These are phyloP conservation scores for Drosophila grimshawi DNA, from an alignment of 1,140 invertebrate species.

Conservation along the genomic window DNA sequence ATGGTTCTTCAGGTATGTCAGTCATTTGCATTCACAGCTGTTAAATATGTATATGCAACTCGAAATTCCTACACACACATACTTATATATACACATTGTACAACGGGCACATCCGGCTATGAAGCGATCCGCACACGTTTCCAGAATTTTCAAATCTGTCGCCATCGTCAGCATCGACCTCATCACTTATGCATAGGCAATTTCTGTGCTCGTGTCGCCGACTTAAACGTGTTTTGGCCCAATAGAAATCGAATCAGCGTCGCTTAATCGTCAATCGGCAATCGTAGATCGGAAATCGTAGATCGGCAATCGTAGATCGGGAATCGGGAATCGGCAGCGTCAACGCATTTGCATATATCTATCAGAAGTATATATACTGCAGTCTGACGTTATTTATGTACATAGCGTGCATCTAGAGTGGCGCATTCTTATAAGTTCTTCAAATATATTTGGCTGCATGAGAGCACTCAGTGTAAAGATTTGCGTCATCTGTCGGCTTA, in stretches of 20 bases:
- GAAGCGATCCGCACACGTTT: conserved; percentile 53
- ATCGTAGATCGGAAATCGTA: conserved; percentile 11
- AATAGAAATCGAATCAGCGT: conserved; percentile 13
- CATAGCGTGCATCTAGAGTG: conserved; percentile 12
- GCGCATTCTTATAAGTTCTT: conserved; percentile 61
- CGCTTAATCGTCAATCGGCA: background rate
- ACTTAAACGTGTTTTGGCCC: conserved; percentile 66
- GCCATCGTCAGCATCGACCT: conserved; percentile 57
- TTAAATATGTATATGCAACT: conserved; percentile 48
- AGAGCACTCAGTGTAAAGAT: conserved; percentile 41
- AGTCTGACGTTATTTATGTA: too few relatives aligned
- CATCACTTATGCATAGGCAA: conserved; percentile 68
- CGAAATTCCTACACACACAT: conserved; percentile 5
- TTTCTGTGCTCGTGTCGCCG: conserved; percentile 43
- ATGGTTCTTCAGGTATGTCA: conserved; percentile 59
- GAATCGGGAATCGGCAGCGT: background rate
- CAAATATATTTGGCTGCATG: conserved; percentile 39
- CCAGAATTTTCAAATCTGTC: conserved; percentile 71
- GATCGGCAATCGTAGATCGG: background rate
- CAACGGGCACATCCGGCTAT: conserved; percentile 36
- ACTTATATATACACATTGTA: background rate
- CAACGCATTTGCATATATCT: conserved; percentile 34
- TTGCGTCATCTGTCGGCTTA: conserved; percentile 51
- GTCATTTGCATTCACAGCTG: conserved; percentile 70
- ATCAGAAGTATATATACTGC: background rate